phyloP scores from a whole-genome alignment of 2,797 vertebrate species.

The Percopsis omiscomaycus region DNA sequence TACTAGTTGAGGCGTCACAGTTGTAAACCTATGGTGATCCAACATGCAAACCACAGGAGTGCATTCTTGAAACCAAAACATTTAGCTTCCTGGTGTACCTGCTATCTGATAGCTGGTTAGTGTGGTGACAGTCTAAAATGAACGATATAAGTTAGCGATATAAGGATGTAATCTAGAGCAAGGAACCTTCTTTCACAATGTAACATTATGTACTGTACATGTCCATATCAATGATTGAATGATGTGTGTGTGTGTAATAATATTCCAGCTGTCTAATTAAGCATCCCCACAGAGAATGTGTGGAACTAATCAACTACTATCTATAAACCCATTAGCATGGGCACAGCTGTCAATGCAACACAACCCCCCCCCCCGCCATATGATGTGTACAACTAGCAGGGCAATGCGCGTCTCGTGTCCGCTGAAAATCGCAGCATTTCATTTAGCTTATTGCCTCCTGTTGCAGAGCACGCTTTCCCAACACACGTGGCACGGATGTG shows the following conservation, averaged over 20 bases:
- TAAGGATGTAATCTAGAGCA: conserved; percentile 8
- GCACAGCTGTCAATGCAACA: conserved; percentile 58
- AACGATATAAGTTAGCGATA: not conserved
- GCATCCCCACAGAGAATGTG: conserved; percentile 51
- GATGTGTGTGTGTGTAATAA: conserved; percentile 21
- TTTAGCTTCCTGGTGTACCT: too few relatives aligned
- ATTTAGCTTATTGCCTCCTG: too few relatives aligned
- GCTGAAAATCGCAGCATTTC: too few relatives aligned
- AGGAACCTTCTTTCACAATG: not conserved
- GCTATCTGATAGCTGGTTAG: too few relatives aligned
- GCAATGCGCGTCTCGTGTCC: too few relatives aligned
- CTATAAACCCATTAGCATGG: conserved; percentile 65
- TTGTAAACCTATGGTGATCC: too few relatives aligned
- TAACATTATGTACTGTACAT: not conserved
- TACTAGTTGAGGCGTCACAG: too few relatives aligned
- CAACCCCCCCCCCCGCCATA: conserved; percentile 15
- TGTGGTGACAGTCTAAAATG: too few relatives aligned
- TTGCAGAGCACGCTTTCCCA: too few relatives aligned
- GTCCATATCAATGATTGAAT: not conserved
- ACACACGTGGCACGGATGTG: too few relatives aligned
- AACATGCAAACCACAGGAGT: too few relatives aligned
- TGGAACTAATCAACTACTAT: conserved; percentile 66
- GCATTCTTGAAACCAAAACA: too few relatives aligned
- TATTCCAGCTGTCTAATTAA: conserved; percentile 58
- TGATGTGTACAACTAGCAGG: conserved; percentile 20